Conservation (phyloP, 2,113 vertebrate genomes). For the Sylvilagus bachmani region DNA sequence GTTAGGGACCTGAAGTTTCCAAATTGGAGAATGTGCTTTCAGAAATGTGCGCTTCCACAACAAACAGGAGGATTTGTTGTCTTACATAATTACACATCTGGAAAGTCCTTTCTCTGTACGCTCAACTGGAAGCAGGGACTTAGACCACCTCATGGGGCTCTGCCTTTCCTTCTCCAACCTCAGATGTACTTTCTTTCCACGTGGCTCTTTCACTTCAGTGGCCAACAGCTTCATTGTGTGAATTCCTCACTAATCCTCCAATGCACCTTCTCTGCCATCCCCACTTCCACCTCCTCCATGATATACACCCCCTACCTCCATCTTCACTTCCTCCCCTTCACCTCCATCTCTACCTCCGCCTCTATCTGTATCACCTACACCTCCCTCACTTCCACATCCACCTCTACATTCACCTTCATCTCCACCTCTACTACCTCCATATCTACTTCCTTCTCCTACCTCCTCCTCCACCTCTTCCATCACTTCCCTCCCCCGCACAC, state of each 20-base stretch:
- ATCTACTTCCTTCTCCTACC: too few relatives aligned
- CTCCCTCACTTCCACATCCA: not conserved
- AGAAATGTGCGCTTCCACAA: not conserved
- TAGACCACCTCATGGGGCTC: too few relatives aligned
- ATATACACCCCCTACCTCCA: not conserved
- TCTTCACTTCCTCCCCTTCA: too few relatives aligned
- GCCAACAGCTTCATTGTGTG: not conserved
- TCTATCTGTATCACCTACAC: too few relatives aligned
- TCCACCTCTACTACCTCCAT: not conserved
- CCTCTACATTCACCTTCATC: accelerated
- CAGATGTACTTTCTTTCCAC: not conserved
- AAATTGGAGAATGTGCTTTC: accelerated
- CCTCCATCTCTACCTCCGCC: not conserved
- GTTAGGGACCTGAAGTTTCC: not conserved
- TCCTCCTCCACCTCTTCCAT: too few relatives aligned
- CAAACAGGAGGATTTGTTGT: not conserved
- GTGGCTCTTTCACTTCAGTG: not conserved
- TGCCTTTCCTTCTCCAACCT: not conserved
- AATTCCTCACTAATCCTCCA: not conserved
- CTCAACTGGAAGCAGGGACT: not conserved
- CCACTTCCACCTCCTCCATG: not conserved
- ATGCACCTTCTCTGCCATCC: not conserved
- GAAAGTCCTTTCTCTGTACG: not conserved
- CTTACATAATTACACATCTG: not conserved
- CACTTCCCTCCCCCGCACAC: not conserved